Conservation (phyloP, 2,797 vertebrate species). For the Acipenser ruthenus region DNA sequence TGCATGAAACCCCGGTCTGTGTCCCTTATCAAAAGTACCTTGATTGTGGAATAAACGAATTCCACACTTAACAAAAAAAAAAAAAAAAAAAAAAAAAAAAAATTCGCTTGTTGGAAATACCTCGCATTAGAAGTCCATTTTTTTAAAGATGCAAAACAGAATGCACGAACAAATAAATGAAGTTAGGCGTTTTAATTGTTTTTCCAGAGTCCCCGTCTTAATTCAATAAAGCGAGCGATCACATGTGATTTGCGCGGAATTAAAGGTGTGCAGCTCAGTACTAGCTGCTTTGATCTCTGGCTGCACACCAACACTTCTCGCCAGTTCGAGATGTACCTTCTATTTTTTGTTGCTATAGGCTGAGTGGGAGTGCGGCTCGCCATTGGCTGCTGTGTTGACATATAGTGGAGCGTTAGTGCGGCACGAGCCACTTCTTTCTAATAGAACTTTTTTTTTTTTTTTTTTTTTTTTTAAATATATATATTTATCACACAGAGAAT, state of each 20-base stretch:
- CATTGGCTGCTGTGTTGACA: constrained; percentile 23
- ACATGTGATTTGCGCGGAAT: background rate
- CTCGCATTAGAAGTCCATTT: too few species aligned
- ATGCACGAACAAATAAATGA: background rate
- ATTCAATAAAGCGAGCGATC: too few species aligned
- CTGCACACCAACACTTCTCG: background rate
- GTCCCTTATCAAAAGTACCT: too few species aligned
- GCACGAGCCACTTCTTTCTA: constrained; percentile 12
- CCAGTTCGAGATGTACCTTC: constrained; percentile 14
- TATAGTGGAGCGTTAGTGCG: constrained; percentile 17
- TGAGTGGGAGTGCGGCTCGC: constrained; percentile 15
- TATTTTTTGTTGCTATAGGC: constrained; percentile 22
- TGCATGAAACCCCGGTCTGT: too few species aligned
- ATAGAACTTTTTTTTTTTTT: constrained; percentile 22
- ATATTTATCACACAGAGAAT: constrained; percentile 3
- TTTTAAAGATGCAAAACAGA: too few species aligned
- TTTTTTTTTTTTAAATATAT: background rate
- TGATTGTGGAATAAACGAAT: too few species aligned
- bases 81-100: too few species aligned
- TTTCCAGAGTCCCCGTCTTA: background rate
- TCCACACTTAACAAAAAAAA: too few species aligned
- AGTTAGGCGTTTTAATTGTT: background rate
- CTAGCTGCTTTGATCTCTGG: constrained; percentile 1
- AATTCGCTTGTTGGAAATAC: too few species aligned
- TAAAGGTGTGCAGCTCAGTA: constrained; percentile 1